Evolutionary conservation across 64 coral and sea anemone genomes (phyloP).

Genomic region (Orbicella faveolata): DNA sequence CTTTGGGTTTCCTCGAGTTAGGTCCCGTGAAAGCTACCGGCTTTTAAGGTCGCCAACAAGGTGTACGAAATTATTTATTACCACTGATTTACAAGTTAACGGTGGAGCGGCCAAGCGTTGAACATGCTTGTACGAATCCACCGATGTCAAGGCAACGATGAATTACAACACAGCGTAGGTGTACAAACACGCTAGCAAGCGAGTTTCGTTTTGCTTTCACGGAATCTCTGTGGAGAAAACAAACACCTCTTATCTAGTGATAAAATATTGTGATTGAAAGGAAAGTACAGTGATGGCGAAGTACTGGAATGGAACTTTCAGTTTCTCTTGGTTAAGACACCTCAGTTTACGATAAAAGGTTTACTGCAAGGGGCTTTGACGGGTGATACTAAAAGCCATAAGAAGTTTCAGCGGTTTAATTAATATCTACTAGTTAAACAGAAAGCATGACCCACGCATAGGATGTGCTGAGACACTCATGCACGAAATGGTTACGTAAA

Average conservation of each 20-base stretch:
- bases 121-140: neutral
- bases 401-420: neutral
- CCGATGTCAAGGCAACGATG: neutral
- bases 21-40: neutral
- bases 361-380: neutral
- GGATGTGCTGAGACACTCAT: neutral
- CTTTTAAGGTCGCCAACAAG: neutral
- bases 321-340: too few species aligned
- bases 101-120: neutral
- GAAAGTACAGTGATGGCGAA: neutral
- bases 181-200: neutral
- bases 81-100: neutral
- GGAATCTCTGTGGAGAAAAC: neutral
- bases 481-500: neutral
- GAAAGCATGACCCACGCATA: neutral
- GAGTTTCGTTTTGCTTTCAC: too few species aligned
- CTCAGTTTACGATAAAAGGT: neutral
- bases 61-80: neutral
- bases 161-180: neutral
- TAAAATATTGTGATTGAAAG: too few species aligned
- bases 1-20: conserved; percentile 4
- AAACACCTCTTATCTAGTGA: neutral
- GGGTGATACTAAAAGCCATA: neutral
- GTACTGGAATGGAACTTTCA: neutral
- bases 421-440: neutral